Evolutionary conservation across 1,140 invertebrate genomes (phyloP).

Genomic region (Zaprionus kolodkinae): DNA sequence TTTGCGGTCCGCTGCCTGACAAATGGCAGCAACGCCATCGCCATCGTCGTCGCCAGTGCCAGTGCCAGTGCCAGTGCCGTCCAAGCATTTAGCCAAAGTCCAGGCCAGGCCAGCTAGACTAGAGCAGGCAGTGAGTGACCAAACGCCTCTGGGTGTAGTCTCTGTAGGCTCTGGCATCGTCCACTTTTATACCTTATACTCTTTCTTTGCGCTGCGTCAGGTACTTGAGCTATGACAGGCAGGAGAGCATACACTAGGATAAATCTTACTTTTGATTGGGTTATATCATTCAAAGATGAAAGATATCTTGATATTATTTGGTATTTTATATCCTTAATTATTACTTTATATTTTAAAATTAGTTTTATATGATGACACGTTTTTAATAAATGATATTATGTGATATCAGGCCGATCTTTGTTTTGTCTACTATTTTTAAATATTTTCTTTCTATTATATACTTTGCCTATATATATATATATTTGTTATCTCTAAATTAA

Average conservation of each 20-base stretch:
- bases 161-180: slow-evolving; percentile 30
- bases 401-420: background rate
- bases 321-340: background rate
- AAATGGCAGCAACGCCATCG: slow-evolving; percentile 77
- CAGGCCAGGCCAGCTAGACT: slow-evolving; percentile 39
- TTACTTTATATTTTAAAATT: no score
- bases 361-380: no score
- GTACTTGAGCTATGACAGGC: background rate
- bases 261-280: no score
- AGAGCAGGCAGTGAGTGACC: slow-evolving; percentile 30
- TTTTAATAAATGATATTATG: background rate
- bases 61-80: background rate
- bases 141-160: slow-evolving; percentile 23
- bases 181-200: slow-evolving; percentile 33
- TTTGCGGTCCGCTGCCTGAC: slow-evolving; percentile 79
- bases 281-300: no score
- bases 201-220: background rate
- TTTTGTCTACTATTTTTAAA: no score
- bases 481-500: no score
- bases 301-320: background rate
- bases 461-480: no score
- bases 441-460: no score
- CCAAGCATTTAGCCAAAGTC: slow-evolving; percentile 77
- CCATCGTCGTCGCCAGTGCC: slow-evolving; percentile 2
- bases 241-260: background rate